These are phyloP conservation scores for Epinephelus fuscoguttatus DNA, from an alignment of 2,113 vertebrate species.

Conservation along the genomic window DNA sequence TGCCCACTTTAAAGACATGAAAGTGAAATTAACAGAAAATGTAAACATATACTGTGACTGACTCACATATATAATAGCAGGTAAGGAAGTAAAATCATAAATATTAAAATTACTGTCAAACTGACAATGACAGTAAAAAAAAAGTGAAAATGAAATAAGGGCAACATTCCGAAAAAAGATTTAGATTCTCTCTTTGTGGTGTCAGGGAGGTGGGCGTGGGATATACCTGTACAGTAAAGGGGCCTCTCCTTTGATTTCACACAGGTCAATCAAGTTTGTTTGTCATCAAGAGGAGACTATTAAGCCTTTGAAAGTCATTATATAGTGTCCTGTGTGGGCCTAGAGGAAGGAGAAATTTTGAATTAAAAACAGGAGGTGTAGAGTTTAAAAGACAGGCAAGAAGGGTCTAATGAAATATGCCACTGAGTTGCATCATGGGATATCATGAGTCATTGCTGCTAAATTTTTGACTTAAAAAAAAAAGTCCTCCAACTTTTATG, in stretches of 20 bases:
- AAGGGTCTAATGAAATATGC: neutral
- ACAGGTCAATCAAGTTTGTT: neutral
- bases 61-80: too few relatives aligned
- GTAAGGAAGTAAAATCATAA: too few relatives aligned
- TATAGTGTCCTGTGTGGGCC: neutral
- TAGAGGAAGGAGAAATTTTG: too few relatives aligned
- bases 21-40: too few relatives aligned
- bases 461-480: neutral
- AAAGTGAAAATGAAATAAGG: too few relatives aligned
- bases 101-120: too few relatives aligned
- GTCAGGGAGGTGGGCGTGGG: neutral
- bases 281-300: neutral
- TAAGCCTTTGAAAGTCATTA: neutral
- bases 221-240: neutral
- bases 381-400: too few relatives aligned
- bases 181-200: neutral
- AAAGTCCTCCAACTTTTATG: neutral
- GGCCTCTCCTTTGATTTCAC: neutral
- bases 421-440: neutral
- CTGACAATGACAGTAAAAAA: too few relatives aligned
- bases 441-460: neutral
- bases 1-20: too few relatives aligned
- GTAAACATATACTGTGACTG: too few relatives aligned
- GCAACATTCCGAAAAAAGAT: too few relatives aligned
- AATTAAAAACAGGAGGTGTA: too few relatives aligned